phyloP scores from a whole-genome alignment of 1,140 invertebrate species.

The Drosophila murphyi region DNA sequence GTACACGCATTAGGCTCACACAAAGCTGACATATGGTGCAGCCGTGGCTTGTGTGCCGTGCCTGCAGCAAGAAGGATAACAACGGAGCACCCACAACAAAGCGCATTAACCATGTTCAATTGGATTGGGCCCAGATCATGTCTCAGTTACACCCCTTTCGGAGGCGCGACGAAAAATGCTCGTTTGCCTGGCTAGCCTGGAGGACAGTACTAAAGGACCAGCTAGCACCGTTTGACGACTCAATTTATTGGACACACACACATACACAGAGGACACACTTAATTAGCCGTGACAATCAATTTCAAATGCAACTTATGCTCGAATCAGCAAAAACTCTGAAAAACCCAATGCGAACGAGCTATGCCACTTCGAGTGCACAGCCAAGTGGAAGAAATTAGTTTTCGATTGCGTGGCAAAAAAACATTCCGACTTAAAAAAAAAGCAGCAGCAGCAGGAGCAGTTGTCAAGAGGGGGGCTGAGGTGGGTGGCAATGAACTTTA shows the following conservation, averaged over 20 bases:
- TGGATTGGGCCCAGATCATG: slow-evolving; percentile 37
- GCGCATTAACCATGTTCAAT: slow-evolving; percentile 78
- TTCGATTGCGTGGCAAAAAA: slow-evolving; percentile 59
- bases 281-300: slow-evolving; percentile 85
- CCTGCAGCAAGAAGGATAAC: slow-evolving; percentile 36
- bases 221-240: slow-evolving; percentile 68
- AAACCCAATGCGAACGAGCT: slow-evolving; percentile 25
- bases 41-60: not conserved
- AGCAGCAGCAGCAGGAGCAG: slow-evolving; percentile 10
- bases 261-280: slow-evolving; percentile 72
- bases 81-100: slow-evolving; percentile 74
- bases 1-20: slow-evolving; percentile 67
- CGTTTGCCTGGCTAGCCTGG: slow-evolving; percentile 33
- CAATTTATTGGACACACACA: slow-evolving; percentile 76
- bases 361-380: slow-evolving; percentile 10
- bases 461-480: not conserved
- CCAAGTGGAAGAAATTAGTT: slow-evolving; percentile 76
- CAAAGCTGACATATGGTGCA: slow-evolving; percentile 79
- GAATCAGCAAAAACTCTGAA: slow-evolving; percentile 68
- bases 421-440: slow-evolving; percentile 34
- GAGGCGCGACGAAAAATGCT: slow-evolving; percentile 63
- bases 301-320: slow-evolving; percentile 84
- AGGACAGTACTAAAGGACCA: not conserved
- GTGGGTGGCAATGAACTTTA: not conserved
- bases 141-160: slow-evolving; percentile 73